Conservation (phyloP, 2,888 invertebrate species). For the Stenchaetothrips biformis region DNA sequence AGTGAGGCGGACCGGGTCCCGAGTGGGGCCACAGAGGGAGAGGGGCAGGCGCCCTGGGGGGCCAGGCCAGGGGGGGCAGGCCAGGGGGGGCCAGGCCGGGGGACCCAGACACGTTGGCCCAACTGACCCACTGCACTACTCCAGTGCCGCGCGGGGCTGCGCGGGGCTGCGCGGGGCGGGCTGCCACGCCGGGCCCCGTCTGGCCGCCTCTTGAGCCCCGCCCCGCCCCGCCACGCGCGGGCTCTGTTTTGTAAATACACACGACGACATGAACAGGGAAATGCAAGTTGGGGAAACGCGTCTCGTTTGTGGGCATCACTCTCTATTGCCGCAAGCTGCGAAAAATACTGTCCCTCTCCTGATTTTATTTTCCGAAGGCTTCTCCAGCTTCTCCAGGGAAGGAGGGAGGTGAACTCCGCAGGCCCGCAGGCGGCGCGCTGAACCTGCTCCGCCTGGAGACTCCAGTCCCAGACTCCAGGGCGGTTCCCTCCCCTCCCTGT, state of each 20-base stretch:
- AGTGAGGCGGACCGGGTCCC: not conserved
- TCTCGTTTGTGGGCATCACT: no score
- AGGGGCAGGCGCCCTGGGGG: not conserved
- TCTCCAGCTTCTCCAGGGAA: no score
- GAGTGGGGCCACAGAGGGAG: not conserved
- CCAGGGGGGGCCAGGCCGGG: not conserved
- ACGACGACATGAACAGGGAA: no score
- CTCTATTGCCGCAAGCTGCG: no score
- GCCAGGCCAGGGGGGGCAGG: not conserved
- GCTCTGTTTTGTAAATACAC: not conserved
- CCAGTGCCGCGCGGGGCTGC: not conserved
- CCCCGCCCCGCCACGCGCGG: conserved; percentile 1
- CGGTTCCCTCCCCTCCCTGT: no score
- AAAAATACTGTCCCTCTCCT: no score
- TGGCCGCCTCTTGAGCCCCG: not conserved
- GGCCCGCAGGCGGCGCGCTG: no score
- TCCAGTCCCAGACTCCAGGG: no score
- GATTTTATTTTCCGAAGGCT: no score
- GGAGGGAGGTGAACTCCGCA: no score
- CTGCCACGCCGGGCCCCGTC: not conserved
- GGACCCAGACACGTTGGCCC: not conserved
- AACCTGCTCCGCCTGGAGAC: no score
- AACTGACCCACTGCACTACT: conserved; percentile 21
- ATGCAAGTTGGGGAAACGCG: no score
- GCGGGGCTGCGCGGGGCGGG: not conserved